These are phyloP conservation scores for Brachyptera putata DNA, from an alignment of 2,888 invertebrate species.

Conservation along the genomic window DNA sequence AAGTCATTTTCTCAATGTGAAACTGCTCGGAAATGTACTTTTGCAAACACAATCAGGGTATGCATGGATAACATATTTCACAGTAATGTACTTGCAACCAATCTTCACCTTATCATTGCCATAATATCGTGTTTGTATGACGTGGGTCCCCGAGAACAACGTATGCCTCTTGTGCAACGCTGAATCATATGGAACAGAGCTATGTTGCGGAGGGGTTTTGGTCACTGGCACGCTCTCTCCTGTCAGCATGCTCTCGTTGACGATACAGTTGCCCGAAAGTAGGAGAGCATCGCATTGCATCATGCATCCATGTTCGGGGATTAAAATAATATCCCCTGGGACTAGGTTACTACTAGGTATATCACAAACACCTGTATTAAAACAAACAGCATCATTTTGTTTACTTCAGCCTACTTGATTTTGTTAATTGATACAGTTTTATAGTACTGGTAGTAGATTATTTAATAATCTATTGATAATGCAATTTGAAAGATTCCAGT, in stretches of 20 bases:
- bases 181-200: conserved; percentile 59
- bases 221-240: conserved; percentile 62
- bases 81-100: too few relatives aligned
- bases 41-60: too few relatives aligned
- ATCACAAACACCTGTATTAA: conserved; percentile 31
- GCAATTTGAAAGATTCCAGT: too few relatives aligned
- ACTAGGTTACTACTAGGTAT: conserved; percentile 64
- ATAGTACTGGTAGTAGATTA: too few relatives aligned
- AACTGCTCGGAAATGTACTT: too few relatives aligned
- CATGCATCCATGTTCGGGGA: conserved; percentile 73
- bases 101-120: conserved; percentile 59
- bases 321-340: conserved; percentile 79
- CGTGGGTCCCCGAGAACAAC: conserved; percentile 84
- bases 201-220: conserved; percentile 55
- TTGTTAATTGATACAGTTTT: too few relatives aligned
- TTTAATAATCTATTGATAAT: too few relatives aligned
- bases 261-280: conserved; percentile 81
- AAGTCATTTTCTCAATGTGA: too few relatives aligned
- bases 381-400: too few relatives aligned
- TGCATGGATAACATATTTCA: too few relatives aligned
- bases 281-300: conserved; percentile 83
- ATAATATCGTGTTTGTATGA: conserved; percentile 82
- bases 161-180: conserved; percentile 77
- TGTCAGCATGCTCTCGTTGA: conserved; percentile 93
- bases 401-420: too few relatives aligned